Conservation (phyloP, 2,888 invertebrate genomes). For the Agrilus biguttatus region DNA sequence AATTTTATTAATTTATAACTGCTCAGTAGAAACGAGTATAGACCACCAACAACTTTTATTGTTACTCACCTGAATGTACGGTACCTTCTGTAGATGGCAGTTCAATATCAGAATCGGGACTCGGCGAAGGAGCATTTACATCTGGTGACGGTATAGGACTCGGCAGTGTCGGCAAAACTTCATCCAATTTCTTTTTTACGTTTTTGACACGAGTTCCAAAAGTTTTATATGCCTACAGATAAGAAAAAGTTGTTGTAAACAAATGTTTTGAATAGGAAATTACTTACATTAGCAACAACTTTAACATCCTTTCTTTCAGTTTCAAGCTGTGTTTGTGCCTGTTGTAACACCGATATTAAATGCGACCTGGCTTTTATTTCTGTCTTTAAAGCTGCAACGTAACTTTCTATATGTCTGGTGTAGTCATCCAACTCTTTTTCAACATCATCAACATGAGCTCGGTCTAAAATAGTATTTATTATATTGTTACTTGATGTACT, state of each 20-base stretch:
- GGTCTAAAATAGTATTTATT: conserved; percentile 49
- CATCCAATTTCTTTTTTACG: conserved; percentile 74
- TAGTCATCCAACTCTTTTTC: conserved; percentile 78
- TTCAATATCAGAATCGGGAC: conserved; percentile 69
- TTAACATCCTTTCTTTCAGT: conserved; percentile 89
- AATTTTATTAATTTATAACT: too few relatives aligned
- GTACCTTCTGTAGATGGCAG: conserved; percentile 37
- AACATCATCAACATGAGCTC: conserved; percentile 73
- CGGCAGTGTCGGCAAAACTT: conserved; percentile 56
- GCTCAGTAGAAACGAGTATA: too few relatives aligned
- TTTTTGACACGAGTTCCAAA: conserved; percentile 79
- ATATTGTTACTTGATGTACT: background rate
- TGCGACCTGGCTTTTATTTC: conserved; percentile 71
- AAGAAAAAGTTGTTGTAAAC: background rate
- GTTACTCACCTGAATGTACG: too few relatives aligned
- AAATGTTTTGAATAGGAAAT: background rate
- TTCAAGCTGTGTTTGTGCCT: conserved; percentile 76
- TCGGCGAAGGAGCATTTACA: conserved; percentile 57
- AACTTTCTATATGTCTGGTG: conserved; percentile 62
- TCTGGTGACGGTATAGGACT: conserved; percentile 58
- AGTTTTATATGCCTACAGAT: conserved; percentile 76
- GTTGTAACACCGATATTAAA: conserved; percentile 61
- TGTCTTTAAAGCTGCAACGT: conserved; percentile 62
- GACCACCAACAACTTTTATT: too few relatives aligned
- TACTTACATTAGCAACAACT: conserved; percentile 84